A percentile compares a stretch with the other conserved stretches of the same genome.
These are phyloP conservation scores for Macaria liturata DNA, from an alignment of 2,888 invertebrate species.

Conservation along the genomic window DNA sequence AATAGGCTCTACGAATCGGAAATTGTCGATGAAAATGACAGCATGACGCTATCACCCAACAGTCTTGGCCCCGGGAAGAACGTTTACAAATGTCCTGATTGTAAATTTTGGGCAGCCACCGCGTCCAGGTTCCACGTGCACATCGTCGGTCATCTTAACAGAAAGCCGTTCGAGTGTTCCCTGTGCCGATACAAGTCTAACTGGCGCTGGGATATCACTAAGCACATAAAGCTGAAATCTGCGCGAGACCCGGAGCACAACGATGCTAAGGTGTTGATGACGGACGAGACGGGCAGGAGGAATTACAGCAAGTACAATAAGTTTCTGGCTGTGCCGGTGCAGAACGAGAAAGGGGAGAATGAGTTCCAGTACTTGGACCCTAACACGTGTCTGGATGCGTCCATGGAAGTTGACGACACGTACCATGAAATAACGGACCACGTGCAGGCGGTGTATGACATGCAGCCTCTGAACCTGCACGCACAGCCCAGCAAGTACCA, in stretches of 20 bases:
- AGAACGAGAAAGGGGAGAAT: constrained; percentile 83
- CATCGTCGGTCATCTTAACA: constrained; percentile 95
- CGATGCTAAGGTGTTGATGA: constrained; percentile 92
- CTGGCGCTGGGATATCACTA: constrained; percentile 98
- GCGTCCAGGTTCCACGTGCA: constrained; percentile 97
- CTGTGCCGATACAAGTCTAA: constrained; percentile 96
- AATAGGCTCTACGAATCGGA: constrained; percentile 65
- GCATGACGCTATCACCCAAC: constrained; percentile 83
- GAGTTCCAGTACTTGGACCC: constrained; percentile 73
- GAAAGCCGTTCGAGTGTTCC: constrained; percentile 97
- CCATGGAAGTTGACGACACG: constrained; percentile 74
- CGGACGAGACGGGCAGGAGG: constrained; percentile 94
- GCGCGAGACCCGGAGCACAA: constrained; percentile 92
- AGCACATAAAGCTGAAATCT: constrained; percentile 96
- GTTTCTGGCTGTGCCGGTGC: constrained; percentile 87
- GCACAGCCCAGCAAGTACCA: constrained; percentile 64
- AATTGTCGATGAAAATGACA: constrained; percentile 75
- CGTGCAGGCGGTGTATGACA: constrained; percentile 70
- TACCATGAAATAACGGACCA: constrained; percentile 69
- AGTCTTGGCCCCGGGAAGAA: constrained; percentile 84
- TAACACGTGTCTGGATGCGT: constrained; percentile 65
- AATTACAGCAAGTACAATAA: constrained; percentile 97
- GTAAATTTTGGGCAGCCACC: constrained; percentile 96
- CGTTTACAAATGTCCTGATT: constrained; percentile 96
- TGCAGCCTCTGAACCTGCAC: constrained; percentile 85